A percentile compares a stretch with the other conserved stretches of the same genome.
These are phyloP conservation scores for Drosophila simulans DNA, from an alignment of 1,140 invertebrate genomes.

Conservation along the genomic window DNA sequence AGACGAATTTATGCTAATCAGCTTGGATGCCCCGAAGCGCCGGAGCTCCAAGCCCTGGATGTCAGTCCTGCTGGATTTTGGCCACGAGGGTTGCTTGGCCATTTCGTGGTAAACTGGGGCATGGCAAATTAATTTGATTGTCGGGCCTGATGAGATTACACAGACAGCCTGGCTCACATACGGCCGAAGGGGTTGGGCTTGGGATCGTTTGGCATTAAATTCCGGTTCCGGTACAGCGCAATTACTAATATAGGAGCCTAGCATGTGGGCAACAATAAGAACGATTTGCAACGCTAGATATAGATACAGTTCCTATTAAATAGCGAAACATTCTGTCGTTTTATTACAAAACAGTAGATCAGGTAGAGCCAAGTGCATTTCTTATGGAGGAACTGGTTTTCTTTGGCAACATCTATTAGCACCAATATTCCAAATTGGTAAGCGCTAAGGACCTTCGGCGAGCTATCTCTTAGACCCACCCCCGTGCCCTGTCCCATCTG, in stretches of 20 bases:
- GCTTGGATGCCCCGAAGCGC: conserved; percentile 54
- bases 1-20: conserved; percentile 83
- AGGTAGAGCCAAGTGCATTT: too few species aligned
- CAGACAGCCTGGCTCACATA: conserved; percentile 25
- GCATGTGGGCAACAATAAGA: conserved; percentile 17
- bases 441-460: too few species aligned
- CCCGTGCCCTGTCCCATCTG: conserved; percentile 47
- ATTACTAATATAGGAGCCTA: not conserved
- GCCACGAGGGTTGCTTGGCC: conserved; percentile 52
- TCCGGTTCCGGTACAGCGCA: conserved; percentile 5
- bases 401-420: too few species aligned
- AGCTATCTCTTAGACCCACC: conserved; percentile 5
- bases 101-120: conserved; percentile 46
- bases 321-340: too few species aligned
- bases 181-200: conserved; percentile 16
- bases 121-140: conserved; percentile 57
- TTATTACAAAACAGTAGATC: too few species aligned
- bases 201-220: not conserved
- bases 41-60: not conserved
- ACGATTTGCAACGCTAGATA: conserved; percentile 13
- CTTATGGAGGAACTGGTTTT: too few species aligned
- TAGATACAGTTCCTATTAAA: too few species aligned
- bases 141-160: conserved; percentile 46
- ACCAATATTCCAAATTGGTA: too few species aligned
- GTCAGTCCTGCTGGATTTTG: conserved; percentile 22